Evolutionary conservation across 23 tunicate species (phyloP), one percentile per base, ranked within the genome.

Genomic region (Trididemnum nubilum): DNA sequence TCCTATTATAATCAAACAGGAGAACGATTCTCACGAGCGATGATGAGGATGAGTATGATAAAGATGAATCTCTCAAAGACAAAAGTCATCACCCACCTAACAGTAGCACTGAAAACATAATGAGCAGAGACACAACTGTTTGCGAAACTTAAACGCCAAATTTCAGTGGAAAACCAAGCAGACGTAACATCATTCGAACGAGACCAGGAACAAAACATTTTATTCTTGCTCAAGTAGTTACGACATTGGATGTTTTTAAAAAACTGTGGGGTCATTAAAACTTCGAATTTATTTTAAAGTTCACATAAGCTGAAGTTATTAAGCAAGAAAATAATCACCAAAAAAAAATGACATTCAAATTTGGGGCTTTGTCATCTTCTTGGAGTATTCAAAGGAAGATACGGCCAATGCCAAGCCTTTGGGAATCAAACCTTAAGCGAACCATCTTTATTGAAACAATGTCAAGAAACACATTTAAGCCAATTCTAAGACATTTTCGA

Each of bases 111-210:
- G 58, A 73, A 73, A 73, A 31, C 58, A 73, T 77, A 77, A 51
- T 30, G 37, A 77, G 67, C 81, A 77, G 81, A 39, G 81, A 77
- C 31, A 67, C 22, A 52, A 77, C 81, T 57, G 67, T 54, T 52
- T 77, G 81, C 67, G 81, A 77, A 52, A 77, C 28, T 52, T 23
- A 38, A 32, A 37, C 66, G 39, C 67, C 38, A 23, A 57, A 25
- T 77, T 52, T 23, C 65, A 36, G 31, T 52, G n/a, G 37, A 57
- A 29, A 36, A 28, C 15, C 37, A 57, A 33, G 66, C 37, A 77
- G 36, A 29, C 22, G 81, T 27, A 77, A 52, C 38, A 54, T 54
- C 38, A 77, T 77, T 77, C 21, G 81, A 27, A 77, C 81, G 26
- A 77, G 29, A 77, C 67, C 66, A 77, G 81, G 81, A 52, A 77